Percentiles rank a stretch among this genome's conserved stretches.
Conservation (phyloP, 92 coral and sea anemone genomes). For the Umimayanthus chanpuru region DNA sequence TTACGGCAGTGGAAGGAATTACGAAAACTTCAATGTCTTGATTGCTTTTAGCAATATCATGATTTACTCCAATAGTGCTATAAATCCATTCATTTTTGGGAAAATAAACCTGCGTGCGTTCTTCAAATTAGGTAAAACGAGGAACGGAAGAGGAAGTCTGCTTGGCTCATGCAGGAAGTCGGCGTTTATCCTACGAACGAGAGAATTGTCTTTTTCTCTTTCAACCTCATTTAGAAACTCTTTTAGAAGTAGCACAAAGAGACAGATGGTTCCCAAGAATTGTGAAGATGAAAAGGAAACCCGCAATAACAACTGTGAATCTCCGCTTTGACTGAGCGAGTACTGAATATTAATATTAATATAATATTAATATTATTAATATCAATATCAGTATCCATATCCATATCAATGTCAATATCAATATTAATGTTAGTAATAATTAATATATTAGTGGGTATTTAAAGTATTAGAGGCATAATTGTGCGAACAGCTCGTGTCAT, state of each 20-base stretch:
- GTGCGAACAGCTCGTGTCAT: too few species aligned
- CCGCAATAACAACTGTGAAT: background rate
- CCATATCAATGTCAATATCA: too few species aligned
- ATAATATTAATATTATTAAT: too few species aligned
- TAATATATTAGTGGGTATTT: too few species aligned
- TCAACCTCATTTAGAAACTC: constrained; percentile 22
- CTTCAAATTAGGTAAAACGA: constrained; percentile 2
- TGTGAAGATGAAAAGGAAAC: background rate
- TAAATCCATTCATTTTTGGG: constrained; percentile 93
- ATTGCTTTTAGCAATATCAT: constrained; percentile 75
- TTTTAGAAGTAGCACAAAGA: constrained; percentile 20
- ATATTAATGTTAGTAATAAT: too few species aligned
- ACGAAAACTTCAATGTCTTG: constrained; percentile 59
- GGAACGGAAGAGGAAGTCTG: background rate
- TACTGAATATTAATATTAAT: background rate
- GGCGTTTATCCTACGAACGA: constrained; percentile 29
- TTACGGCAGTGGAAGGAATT: constrained; percentile 64
- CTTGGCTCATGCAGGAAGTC: constrained; percentile 26
- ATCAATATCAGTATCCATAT: too few species aligned
- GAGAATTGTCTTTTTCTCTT: constrained; percentile 4
- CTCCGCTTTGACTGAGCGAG: background rate
- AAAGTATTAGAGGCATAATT: background rate
- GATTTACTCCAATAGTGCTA: constrained; percentile 84
- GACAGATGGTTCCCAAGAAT: background rate
- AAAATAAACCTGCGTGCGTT: constrained; percentile 48